These are phyloP conservation scores for Plebejus anna DNA, from an alignment of 2,888 invertebrate genomes.

Conservation along the genomic window DNA sequence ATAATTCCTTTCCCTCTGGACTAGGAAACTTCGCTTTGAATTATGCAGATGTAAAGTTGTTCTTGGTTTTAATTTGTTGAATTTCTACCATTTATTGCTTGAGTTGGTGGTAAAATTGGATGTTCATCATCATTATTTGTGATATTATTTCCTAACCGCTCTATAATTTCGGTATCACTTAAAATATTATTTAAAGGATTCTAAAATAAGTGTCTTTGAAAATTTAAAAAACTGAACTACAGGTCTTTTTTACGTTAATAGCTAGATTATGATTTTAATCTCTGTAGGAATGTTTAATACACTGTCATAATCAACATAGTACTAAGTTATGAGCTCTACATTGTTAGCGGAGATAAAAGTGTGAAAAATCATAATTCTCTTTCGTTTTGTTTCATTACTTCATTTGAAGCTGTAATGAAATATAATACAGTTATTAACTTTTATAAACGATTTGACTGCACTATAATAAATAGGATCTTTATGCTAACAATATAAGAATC, in stretches of 20 bases:
- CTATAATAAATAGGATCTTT: background rate
- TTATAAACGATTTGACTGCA: background rate
- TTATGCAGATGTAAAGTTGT: constrained; percentile 15
- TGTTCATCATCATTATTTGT: background rate
- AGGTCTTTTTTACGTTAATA: background rate
- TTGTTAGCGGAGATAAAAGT: constrained; percentile 24
- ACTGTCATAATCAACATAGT: constrained; percentile 18
- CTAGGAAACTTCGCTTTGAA: constrained; percentile 20
- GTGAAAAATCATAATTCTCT: constrained; percentile 17
- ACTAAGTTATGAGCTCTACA: background rate
- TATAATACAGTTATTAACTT: constrained; percentile 35
- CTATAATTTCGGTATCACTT: too few species aligned
- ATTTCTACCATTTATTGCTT: background rate
- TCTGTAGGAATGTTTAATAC: background rate
- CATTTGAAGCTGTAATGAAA: constrained; percentile 15
- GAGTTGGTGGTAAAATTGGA: background rate
- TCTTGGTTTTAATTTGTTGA: constrained; percentile 16
- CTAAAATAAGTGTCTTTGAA: background rate
- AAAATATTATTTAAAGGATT: background rate
- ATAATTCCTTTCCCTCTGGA: constrained; percentile 31
- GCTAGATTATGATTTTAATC: background rate
- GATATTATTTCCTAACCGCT: too few species aligned
- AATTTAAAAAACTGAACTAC: background rate
- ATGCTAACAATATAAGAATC: too few species aligned
- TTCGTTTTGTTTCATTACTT: background rate